phyloP scores from a whole-genome alignment of 2,888 invertebrate species.

The Polietes domitor region DNA sequence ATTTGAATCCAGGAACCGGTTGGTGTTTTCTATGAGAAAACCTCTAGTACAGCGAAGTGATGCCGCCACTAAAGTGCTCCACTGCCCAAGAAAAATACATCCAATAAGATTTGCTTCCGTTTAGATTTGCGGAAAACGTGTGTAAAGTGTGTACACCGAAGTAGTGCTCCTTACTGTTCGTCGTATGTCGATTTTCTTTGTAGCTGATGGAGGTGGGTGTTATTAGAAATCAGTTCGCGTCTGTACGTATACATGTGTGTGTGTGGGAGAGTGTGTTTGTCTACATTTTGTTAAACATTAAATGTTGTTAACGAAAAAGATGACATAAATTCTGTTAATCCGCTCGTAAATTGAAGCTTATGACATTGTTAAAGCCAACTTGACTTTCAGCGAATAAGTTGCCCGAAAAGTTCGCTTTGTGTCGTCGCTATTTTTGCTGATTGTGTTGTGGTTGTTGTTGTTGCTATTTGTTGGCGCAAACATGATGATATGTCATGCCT shows the following conservation, averaged over 20 bases:
- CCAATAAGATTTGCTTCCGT: no score
- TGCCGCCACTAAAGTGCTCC: no score
- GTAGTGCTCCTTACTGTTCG: not conserved
- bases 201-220: not conserved
- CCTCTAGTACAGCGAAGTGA: no score
- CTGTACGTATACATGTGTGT: not conserved
- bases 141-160: not conserved
- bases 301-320: slow-evolving; percentile 62
- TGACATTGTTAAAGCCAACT: slow-evolving; percentile 61
- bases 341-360: slow-evolving; percentile 63
- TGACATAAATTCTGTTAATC: slow-evolving; percentile 64
- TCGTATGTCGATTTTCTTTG: not conserved
- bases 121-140: no score
- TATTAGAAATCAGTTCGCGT: slow-evolving; percentile 10
- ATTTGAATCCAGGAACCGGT: no score
- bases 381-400: slow-evolving; percentile 45
- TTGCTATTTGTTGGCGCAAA: slow-evolving; percentile 4
- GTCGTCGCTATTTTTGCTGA: not conserved
- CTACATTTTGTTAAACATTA: slow-evolving; percentile 43
- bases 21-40: no score
- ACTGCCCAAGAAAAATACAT: no score
- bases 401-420: not conserved
- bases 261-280: not conserved
- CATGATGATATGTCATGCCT: slow-evolving; percentile 21
- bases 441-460: not conserved